Conservation (phyloP, 2,113 vertebrate genomes). For the Nyctereutes procyonoides region DNA sequence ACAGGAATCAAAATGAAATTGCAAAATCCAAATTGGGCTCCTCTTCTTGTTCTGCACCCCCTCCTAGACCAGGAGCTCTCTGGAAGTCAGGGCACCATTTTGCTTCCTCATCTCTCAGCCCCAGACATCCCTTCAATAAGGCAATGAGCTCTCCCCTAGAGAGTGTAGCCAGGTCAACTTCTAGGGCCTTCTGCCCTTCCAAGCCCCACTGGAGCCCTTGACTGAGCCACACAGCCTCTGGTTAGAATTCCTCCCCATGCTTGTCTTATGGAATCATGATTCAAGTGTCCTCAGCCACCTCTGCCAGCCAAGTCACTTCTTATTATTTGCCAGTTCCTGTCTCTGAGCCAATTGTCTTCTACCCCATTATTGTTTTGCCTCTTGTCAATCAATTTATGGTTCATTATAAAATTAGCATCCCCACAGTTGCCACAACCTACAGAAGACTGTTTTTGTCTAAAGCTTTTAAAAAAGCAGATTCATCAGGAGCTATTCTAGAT, state of each 20-base stretch:
- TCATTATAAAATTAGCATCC: constrained; percentile 40
- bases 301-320: background rate
- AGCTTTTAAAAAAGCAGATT: constrained; percentile 49
- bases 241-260: background rate
- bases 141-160: background rate
- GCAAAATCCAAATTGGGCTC: background rate
- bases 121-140: background rate
- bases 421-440: constrained; percentile 49
- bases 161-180: accelerated
- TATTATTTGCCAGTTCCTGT: background rate
- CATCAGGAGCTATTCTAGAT: constrained; percentile 58
- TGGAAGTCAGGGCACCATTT: accelerated
- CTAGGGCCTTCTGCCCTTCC: background rate
- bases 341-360: background rate
- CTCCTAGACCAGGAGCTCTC: background rate
- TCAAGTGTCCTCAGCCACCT: background rate
- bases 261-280: background rate
- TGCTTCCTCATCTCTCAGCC: background rate
- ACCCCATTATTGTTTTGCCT: background rate
- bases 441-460: constrained; percentile 50
- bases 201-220: background rate
- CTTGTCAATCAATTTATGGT: background rate
- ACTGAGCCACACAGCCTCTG: background rate
- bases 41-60: background rate
- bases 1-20: background rate